A percentile compares a stretch with the other conserved stretches of the same genome.
Evolutionary conservation across 1,140 invertebrate genomes (phyloP).

Genomic region (Dendrolimus punctatus): DNA sequence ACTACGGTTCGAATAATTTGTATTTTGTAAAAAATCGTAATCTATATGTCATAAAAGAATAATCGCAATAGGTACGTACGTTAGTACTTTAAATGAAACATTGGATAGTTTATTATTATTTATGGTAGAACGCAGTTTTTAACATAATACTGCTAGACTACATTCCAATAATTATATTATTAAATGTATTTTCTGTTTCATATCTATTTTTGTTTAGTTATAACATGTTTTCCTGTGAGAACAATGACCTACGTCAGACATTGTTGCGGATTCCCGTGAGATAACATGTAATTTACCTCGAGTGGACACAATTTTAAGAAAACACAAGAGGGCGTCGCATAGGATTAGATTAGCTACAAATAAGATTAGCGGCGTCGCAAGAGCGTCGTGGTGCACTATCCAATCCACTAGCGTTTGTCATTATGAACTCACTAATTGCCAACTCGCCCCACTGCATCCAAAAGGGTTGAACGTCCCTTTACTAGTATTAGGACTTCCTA

Average conservation of each 20-base stretch:
- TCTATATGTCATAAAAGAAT: too few relatives aligned
- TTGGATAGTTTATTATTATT: too few relatives aligned
- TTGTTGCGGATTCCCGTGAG: constrained; percentile 44
- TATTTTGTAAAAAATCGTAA: too few relatives aligned
- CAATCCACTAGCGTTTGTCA: constrained; percentile 3
- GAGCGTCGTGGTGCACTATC: constrained; percentile 19
- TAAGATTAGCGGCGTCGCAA: constrained; percentile 60
- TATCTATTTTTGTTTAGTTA: not conserved
- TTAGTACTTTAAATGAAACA: too few relatives aligned
- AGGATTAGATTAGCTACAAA: constrained; percentile 62
- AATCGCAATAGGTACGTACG: too few relatives aligned
- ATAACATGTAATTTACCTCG: constrained; percentile 65
- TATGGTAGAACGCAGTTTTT: too few relatives aligned
- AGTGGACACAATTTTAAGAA: constrained; percentile 68
- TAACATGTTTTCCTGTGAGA: constrained; percentile 3
- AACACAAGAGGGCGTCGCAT: constrained; percentile 62
- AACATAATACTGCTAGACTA: too few relatives aligned
- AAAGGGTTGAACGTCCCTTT: not conserved
- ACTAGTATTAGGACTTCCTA: too few relatives aligned
- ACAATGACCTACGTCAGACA: constrained; percentile 34
- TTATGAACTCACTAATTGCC: constrained; percentile 47
- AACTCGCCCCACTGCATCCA: constrained; percentile 17
- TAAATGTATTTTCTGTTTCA: too few relatives aligned
- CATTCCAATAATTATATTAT: too few relatives aligned
- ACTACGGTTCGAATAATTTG: too few relatives aligned